Evolutionary conservation across 2,888 invertebrate genomes (phyloP).

Genomic region (Hermaeophaga mercurialis): DNA sequence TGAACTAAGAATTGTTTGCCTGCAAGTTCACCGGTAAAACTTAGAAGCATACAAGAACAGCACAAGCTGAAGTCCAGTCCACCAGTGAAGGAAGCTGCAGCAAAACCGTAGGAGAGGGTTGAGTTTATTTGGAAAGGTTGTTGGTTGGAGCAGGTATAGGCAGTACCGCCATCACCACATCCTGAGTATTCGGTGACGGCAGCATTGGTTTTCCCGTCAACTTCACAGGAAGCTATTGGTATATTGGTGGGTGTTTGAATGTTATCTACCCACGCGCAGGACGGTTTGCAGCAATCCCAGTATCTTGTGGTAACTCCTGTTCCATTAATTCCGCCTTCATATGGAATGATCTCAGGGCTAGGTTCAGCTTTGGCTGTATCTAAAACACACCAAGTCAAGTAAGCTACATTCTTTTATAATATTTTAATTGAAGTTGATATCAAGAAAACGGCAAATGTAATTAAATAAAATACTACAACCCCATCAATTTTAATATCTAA

Average conservation of each 20-base stretch:
- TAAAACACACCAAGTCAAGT: neutral
- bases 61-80: slow-evolving; percentile 30
- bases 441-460: too few species aligned
- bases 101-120: slow-evolving; percentile 29
- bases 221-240: slow-evolving; percentile 32
- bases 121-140: slow-evolving; percentile 30
- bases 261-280: slow-evolving; percentile 35
- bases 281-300: slow-evolving; percentile 41
- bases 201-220: slow-evolving; percentile 27
- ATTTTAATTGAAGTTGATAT: too few species aligned
- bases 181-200: slow-evolving; percentile 6
- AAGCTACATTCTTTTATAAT: too few species aligned
- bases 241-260: slow-evolving; percentile 24
- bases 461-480: too few species aligned
- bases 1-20: slow-evolving; percentile 29
- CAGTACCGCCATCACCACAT: slow-evolving; percentile 31
- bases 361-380: neutral
- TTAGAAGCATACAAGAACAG: slow-evolving; percentile 34
- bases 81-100: slow-evolving; percentile 28
- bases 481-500: too few species aligned
- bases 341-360: slow-evolving; percentile 28
- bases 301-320: slow-evolving; percentile 36
- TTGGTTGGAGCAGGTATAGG: slow-evolving; percentile 33
- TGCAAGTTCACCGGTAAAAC: slow-evolving; percentile 29
- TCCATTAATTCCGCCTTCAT: slow-evolving; percentile 34